Evolutionary conservation across 2,113 vertebrate species (phyloP), one percentile per base, ranked within the genome.

Genomic region (Rhinopomastus cyanomelas): DNA sequence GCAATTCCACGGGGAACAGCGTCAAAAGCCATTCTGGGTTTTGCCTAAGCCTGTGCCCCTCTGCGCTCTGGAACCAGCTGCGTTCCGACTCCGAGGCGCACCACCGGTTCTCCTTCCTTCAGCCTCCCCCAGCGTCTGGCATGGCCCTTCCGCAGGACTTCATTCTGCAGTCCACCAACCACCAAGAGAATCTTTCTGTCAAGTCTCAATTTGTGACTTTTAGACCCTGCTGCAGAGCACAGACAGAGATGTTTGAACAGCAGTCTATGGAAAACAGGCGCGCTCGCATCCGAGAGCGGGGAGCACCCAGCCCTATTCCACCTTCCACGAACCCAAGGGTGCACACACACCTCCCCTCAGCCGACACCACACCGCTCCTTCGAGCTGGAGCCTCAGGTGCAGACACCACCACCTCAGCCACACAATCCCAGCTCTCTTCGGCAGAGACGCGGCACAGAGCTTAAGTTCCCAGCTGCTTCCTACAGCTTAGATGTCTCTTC

Each of bases 51-150:
- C 53, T 13, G 19, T 12, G 15, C 4, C 19, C 55, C 26, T 20
- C 59, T 9, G 11, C 8, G 19, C 8, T 5, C 25, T 21, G 3
- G 11, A 3, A 16, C 5, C 3, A 4, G 16, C 3, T 15, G 30
- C 8, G 17, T 9, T 29, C 52, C 18, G 36, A 12, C 23, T 12
- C 4, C 5, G 3, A 30, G 18, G 19, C 15, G 51, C 55, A 2
- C 53, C 20, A 67, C 30, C 26, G 5, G 1, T 3, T 29, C 17
- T 53, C 12, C 39, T 25, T 26, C 42, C 10, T 27, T 21, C 46
- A 1, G 11, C 26, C n/a, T 34, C 21, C 34, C 21, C 25, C 1
- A 18, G 32, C 8, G 21, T 20, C 57, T 3, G 3, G 7, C 22
- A 4, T 55, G 52, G 26, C 23, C 3, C 56, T 25, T 42, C 39